These are phyloP conservation scores for Adineta ricciae DNA, from an alignment of 2,888 invertebrate genomes.

Conservation along the genomic window DNA sequence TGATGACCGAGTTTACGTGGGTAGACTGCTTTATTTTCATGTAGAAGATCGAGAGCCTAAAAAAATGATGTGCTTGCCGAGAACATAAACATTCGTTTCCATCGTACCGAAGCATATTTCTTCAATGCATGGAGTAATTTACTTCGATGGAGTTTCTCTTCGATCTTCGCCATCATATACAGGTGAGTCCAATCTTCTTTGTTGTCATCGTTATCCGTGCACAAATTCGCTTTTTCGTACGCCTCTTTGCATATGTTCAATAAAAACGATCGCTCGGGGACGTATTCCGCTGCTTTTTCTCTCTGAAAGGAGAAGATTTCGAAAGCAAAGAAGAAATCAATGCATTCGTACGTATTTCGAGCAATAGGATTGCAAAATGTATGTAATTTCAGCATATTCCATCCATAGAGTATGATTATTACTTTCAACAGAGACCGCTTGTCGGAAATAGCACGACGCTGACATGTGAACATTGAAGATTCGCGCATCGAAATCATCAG, in stretches of 20 bases:
- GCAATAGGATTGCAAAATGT: not conserved
- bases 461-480: not conserved
- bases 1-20: constrained; percentile 15
- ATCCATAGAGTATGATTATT: constrained; percentile 18
- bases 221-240: not conserved
- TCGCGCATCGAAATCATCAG: not conserved
- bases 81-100: not conserved
- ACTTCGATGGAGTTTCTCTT: not conserved
- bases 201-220: not conserved
- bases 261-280: not conserved
- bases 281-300: not conserved
- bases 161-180: not conserved
- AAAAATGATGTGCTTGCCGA: not conserved
- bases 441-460: not conserved
- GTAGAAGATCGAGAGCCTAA: constrained; percentile 1
- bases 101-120: not conserved
- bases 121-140: not conserved
- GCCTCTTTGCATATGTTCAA: constrained; percentile 1
- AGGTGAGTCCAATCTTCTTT: constrained; percentile 8
- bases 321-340: not conserved
- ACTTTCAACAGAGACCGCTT: not conserved
- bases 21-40: not conserved
- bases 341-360: not conserved
- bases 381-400: constrained; percentile 11
- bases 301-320: not conserved